Percentiles rank a stretch among this genome's conserved stretches.
phyloP scores from a whole-genome alignment of 2,113 vertebrate species.

The Phalacrocorax brasilianus region DNA sequence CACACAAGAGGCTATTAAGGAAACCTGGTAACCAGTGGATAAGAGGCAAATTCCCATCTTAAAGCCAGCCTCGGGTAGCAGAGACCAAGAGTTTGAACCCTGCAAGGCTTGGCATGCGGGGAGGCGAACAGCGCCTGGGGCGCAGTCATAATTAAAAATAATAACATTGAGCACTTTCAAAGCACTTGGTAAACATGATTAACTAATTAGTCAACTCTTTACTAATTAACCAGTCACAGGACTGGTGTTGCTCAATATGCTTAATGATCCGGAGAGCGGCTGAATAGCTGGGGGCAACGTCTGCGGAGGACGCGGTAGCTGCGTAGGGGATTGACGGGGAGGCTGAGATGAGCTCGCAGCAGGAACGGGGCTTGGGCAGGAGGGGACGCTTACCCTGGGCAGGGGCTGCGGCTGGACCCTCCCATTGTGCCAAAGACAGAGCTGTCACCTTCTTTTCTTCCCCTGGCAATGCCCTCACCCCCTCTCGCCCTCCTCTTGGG shows the following conservation, averaged over 20 bases:
- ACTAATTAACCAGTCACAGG: slow-evolving; percentile 64
- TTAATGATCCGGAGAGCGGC: slow-evolving; percentile 56
- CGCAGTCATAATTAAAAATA: neutral
- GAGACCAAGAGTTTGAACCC: neutral
- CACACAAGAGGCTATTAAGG: neutral
- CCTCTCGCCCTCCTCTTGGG: rapidly evolving
- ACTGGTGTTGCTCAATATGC: slow-evolving; percentile 41
- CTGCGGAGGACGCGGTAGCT: neutral
- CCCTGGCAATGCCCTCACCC: too few species aligned
- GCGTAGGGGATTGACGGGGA: neutral
- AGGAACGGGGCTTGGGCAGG: neutral
- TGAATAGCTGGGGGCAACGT: slow-evolving; percentile 23
- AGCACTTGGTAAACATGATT: slow-evolving; percentile 51
- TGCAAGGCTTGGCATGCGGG: neutral
- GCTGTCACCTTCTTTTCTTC: neutral
- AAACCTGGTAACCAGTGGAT: neutral
- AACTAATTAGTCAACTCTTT: slow-evolving; percentile 65
- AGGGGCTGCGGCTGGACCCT: neutral
- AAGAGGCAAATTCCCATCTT: neutral
- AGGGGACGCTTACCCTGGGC: neutral
- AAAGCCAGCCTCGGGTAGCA: neutral
- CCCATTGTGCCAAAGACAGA: neutral
- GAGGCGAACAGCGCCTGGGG: neutral
- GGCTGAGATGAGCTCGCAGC: neutral
- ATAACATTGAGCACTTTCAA: slow-evolving; percentile 41